These are phyloP conservation scores for Hafferia zeledoni DNA, from an alignment of 2,797 vertebrate genomes.

Conservation along the genomic window DNA sequence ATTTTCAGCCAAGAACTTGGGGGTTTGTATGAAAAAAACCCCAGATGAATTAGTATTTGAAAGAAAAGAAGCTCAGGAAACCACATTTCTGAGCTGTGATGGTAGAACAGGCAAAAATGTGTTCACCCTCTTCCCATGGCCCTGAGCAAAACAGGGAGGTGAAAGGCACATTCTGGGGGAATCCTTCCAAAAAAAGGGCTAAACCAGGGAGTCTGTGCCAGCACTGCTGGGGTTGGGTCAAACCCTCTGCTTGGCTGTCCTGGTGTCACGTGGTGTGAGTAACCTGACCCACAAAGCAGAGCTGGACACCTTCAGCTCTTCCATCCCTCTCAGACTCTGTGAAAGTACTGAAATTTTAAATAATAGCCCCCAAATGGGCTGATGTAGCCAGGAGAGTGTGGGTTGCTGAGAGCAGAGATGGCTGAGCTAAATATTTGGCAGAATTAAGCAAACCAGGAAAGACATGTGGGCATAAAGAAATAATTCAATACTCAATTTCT, in stretches of 20 bases:
- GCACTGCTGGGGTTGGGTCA: fast-evolving
- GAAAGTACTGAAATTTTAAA: slow-evolving; percentile 20
- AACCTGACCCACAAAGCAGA: background rate
- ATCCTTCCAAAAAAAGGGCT: background rate
- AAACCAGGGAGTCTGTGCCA: background rate
- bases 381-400: slow-evolving; percentile 10
- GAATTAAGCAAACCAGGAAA: slow-evolving; percentile 58
- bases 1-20: background rate
- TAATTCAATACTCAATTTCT: slow-evolving; percentile 55
- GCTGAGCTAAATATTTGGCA: slow-evolving; percentile 68
- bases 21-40: background rate
- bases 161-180: background rate
- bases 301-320: background rate
- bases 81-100: fast-evolving
- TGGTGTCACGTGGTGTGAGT: fast-evolving
- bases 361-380: slow-evolving; percentile 15
- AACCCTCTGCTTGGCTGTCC: background rate
- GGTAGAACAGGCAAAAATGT: fast-evolving
- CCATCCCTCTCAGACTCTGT: background rate
- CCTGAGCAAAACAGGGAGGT: background rate
- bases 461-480: slow-evolving; percentile 58
- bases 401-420: slow-evolving; percentile 49
- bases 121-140: background rate
- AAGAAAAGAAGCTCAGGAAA: background rate
- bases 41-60: background rate